Evolutionary conservation across 2,888 invertebrate genomes (phyloP).

Genomic region (Cryptocephalus moraei): DNA sequence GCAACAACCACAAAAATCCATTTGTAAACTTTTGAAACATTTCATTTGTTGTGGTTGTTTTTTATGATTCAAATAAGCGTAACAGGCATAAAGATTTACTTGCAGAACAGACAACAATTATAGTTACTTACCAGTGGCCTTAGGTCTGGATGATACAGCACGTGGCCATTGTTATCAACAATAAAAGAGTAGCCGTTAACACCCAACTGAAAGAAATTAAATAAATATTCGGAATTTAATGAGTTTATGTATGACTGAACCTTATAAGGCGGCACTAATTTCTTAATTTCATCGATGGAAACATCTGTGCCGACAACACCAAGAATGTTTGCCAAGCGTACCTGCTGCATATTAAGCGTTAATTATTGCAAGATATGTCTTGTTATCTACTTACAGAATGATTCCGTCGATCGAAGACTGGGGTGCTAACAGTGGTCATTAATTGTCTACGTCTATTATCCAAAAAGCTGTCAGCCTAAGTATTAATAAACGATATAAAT

Average conservation of each 20-base stretch:
- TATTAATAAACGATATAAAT: neutral
- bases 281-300: slow-evolving; percentile 88
- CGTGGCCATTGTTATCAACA: slow-evolving; percentile 94
- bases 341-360: slow-evolving; percentile 40
- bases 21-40: too few relatives aligned
- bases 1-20: too few relatives aligned
- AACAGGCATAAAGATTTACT: too few relatives aligned
- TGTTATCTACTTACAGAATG: slow-evolving; percentile 53
- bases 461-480: slow-evolving; percentile 57
- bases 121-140: slow-evolving; percentile 65
- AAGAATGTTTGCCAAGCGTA: slow-evolving; percentile 80
- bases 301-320: slow-evolving; percentile 98
- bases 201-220: slow-evolving; percentile 61
- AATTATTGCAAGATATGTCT: neutral
- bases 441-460: slow-evolving; percentile 67
- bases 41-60: too few relatives aligned
- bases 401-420: slow-evolving; percentile 89
- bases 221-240: neutral
- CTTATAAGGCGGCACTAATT: slow-evolving; percentile 90
- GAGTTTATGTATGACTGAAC: slow-evolving; percentile 40
- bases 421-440: slow-evolving; percentile 89
- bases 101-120: too few relatives aligned
- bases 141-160: slow-evolving; percentile 91
- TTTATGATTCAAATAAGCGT: too few relatives aligned
- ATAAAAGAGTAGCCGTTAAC: slow-evolving; percentile 95